These are phyloP conservation scores for Macrophya alboannulata DNA, from an alignment of 2,888 invertebrate species.

Conservation along the genomic window DNA sequence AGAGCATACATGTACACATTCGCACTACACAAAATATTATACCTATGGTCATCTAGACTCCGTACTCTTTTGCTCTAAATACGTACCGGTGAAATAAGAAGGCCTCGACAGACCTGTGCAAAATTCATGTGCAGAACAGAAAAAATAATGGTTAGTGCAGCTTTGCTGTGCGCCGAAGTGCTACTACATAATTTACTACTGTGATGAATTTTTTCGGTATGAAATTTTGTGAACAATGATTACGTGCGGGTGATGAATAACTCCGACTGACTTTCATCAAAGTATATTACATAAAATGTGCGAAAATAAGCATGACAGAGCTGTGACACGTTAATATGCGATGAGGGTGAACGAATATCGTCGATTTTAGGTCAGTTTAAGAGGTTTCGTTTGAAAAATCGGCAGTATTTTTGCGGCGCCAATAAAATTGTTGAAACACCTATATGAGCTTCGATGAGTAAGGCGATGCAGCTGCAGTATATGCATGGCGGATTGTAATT, in stretches of 20 bases:
- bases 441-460: background rate
- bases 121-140: slow-evolving; percentile 67
- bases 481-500: slow-evolving; percentile 38
- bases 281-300: background rate
- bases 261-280: background rate
- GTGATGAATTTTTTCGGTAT: background rate
- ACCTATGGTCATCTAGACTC: background rate
- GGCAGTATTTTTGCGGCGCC: background rate
- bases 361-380: background rate
- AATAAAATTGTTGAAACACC: background rate
- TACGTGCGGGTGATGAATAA: background rate
- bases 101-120: slow-evolving; percentile 70
- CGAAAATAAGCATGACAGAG: background rate
- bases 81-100: slow-evolving; percentile 71
- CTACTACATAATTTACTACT: background rate
- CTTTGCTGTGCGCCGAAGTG: slow-evolving; percentile 54
- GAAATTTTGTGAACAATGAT: background rate
- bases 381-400: background rate
- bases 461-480: background rate
- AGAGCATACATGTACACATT: background rate
- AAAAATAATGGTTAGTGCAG: slow-evolving; percentile 71
- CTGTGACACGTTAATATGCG: background rate
- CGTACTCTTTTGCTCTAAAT: slow-evolving; percentile 41
- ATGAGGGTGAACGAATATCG: background rate
- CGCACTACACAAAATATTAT: background rate